Base-by-base conservation (phyloP, 1,140 invertebrate species). In the Temnothorax curvispinosus region DNA sequence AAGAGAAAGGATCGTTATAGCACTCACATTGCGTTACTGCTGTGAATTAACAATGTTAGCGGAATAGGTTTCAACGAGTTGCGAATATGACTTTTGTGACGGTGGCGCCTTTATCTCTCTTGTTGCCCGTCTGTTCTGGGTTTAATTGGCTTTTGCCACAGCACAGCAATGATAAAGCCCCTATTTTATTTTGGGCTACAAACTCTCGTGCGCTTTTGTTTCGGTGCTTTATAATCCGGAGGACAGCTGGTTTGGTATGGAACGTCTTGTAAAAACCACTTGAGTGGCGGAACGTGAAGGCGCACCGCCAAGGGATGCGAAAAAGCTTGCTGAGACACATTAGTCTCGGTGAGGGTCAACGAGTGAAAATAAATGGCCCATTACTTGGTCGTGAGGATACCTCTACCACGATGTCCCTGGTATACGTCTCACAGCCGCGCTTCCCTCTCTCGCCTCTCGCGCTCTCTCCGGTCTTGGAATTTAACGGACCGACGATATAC, bases 321-420 rank as follows among this genome's bases (percentile, higher is more conserved):
- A 90, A 91, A 92, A 92, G 90, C 87, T 89, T 84, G 85, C 91
- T 88, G 90, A 92, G 91, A 92, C 90, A 92, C 91, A 92, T 92
- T 92, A 92, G 92, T 92, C 91, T 92, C 88, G 87, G 86, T 80
- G 92, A 91, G 92, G 91, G 90, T 92, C 92, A 92, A 92, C 92
- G 88, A 92, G 92, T 92, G 91, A 92, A 92, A 92, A 92, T 92
- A 92, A 92, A 92, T 92, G 92, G 92, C 64, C 92, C 91, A 92
- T 92, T 92, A 92, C 88, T 78, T 89, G 88, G 62, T 87, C n/a
- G 82, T 87, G 88, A 87, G 81, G 62, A 58, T 78, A 90, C 81
- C 82, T 88, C 35, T 58, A 56, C 75, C 56, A 84, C 82, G 52
- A 82, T 76, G 78, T 90, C 82, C 52, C 72, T 54, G 56, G 58